Evolutionary conservation across 2,113 vertebrate genomes (phyloP).

Genomic region (Myrmecophaga tridactyla): DNA sequence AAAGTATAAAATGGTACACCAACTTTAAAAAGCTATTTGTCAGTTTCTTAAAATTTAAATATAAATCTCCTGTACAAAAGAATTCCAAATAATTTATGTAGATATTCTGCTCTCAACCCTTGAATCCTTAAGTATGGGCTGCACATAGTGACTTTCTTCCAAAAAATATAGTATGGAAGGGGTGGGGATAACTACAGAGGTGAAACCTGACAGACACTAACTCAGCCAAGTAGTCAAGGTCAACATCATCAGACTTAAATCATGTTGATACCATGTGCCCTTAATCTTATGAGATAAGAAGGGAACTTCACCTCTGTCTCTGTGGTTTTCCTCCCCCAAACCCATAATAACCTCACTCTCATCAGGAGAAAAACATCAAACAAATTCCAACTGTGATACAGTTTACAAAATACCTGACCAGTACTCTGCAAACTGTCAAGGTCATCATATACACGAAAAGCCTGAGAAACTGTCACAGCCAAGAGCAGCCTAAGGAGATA

Average conservation of each 20-base stretch:
- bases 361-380: not conserved
- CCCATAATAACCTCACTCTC: not conserved
- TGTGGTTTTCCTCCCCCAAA: not conserved
- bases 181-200: not conserved
- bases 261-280: too few relatives aligned
- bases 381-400: not conserved
- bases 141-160: not conserved
- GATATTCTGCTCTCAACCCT: not conserved
- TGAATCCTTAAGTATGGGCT: not conserved
- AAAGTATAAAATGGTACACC: not conserved
- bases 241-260: not conserved
- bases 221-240: not conserved
- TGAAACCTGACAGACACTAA: not conserved
- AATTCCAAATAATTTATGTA: not conserved
- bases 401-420: not conserved
- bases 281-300: not conserved
- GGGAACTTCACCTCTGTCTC: not conserved
- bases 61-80: not conserved
- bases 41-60: slow-evolving; percentile 17
- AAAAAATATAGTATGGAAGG: not conserved
- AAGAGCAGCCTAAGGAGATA: not conserved
- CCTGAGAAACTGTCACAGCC: too few relatives aligned
- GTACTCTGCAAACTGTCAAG: not conserved
- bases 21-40: not conserved
- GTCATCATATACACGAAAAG: too few relatives aligned